phyloP scores from a whole-genome alignment of 1,140 invertebrate genomes.

The Hylaeus volcanicus region DNA sequence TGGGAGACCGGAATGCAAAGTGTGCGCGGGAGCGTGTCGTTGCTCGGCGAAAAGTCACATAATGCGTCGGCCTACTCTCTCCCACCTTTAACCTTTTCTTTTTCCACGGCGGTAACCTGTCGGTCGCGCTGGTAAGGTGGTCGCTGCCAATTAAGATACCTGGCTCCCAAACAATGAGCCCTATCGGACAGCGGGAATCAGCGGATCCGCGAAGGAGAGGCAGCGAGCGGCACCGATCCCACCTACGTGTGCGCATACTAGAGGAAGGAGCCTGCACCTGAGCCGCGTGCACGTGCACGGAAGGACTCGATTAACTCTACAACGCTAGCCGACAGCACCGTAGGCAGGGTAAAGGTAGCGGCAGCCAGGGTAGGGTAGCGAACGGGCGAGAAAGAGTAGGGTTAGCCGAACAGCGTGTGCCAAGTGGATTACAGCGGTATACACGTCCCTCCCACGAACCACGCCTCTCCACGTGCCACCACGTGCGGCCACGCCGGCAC shows the following conservation, averaged over 20 bases:
- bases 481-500: conserved; percentile 65
- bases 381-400: conserved; percentile 67
- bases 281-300: conserved; percentile 35
- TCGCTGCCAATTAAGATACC: conserved; percentile 39
- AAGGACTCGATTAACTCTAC: conserved; percentile 41
- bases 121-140: conserved; percentile 27
- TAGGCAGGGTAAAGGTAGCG: conserved; percentile 55
- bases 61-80: conserved; percentile 1
- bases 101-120: background rate
- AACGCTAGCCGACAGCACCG: conserved; percentile 26
- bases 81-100: conserved; percentile 23
- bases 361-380: conserved; percentile 51
- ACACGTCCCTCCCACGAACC: conserved; percentile 74
- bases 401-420: conserved; percentile 70
- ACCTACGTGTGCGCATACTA: conserved; percentile 34
- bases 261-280: conserved; percentile 30
- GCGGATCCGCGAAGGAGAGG: conserved; percentile 14
- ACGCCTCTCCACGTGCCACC: conserved; percentile 77
- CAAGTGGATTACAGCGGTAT: conserved; percentile 71
- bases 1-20: too few species aligned
- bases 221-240: conserved; percentile 25
- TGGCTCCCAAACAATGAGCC: conserved; percentile 35
- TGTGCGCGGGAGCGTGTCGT: too few species aligned
- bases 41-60: conserved; percentile 12
- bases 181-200: conserved; percentile 30